Base-by-base conservation (phyloP, 53 echinoderm and acorn worm genomes). In the Hippasteria phrygiana region DNA sequence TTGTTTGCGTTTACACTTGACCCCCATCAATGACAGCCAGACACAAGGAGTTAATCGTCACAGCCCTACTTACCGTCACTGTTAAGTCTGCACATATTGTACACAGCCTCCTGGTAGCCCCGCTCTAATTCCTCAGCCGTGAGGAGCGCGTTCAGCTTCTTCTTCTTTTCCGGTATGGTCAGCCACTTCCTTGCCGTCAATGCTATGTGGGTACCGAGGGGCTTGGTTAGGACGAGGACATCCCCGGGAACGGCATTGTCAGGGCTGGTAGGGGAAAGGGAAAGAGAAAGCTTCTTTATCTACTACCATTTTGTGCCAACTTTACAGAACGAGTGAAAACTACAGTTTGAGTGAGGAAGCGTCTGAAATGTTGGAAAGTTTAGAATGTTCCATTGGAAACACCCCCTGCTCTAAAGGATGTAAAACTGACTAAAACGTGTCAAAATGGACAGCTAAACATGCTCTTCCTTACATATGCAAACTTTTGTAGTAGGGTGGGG, bases 41-140 rank as follows among this genome's bases (percentile, higher is more conserved):
- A 45, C 5, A 45, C 5, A 11, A 45, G 5, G 11, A 11, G 46
- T 5, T 5, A 7, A 24, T 4, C n/a, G 6, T 9, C 1, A 14
- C 20, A 24, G 59, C n/a, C 26, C n/a, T 0, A 80, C 92, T 78
- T 80, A 97, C 97, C 95, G 40, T 71, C 67, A 62, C 80, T 95
- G 64, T 98, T 98, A 36, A 95, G 93, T 45, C 83, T 87, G 31
- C 94, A 77, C 98, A 98, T 98, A 80, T 98, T 95, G 73, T 80
- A 98, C 78, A 98, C 92, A 33, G 98, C 95, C 50, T 98, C 98
- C 45, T 98, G 95, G 93, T 98, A 98, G 4, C 94, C 98, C 39
- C 94, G 51, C 70, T 98, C 95, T 36, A 98, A 90, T 36, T 97
- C 95, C 50, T 92, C 94, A 17, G 88, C 92, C 3, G 94, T 91